phyloP scores from a whole-genome alignment of 2,797 vertebrate genomes.

The Megaceryle alcyon region DNA sequence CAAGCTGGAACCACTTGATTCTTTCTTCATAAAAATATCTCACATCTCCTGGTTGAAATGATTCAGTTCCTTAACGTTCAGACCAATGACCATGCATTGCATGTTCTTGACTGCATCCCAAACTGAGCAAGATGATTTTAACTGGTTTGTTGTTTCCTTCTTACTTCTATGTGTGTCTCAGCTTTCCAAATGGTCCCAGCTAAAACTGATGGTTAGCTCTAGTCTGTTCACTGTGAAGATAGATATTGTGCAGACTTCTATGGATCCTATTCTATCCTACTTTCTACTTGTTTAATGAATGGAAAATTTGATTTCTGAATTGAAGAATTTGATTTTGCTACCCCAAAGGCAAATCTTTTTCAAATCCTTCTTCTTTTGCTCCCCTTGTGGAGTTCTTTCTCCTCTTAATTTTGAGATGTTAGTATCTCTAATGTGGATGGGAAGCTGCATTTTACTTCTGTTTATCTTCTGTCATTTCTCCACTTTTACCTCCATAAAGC shows the following conservation, averaged over 20 bases:
- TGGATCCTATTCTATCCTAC: background rate
- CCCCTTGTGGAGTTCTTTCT: background rate
- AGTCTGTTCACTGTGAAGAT: background rate
- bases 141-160: background rate
- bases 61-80: background rate
- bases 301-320: background rate
- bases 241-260: background rate
- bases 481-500: background rate
- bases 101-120: background rate
- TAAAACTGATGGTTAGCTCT: background rate
- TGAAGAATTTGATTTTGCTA: background rate
- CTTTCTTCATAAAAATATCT: background rate
- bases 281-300: background rate
- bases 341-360: background rate
- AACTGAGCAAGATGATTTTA: background rate
- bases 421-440: background rate
- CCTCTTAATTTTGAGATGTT: background rate
- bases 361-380: background rate
- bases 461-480: background rate
- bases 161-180: accelerated
- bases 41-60: background rate
- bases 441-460: background rate
- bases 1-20: background rate
- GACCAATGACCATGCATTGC: background rate
- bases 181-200: background rate